A percentile compares a stretch with the other conserved stretches of the same genome.
Conservation (phyloP, 2,797 vertebrate genomes). For the Sciaenops ocellatus region DNA sequence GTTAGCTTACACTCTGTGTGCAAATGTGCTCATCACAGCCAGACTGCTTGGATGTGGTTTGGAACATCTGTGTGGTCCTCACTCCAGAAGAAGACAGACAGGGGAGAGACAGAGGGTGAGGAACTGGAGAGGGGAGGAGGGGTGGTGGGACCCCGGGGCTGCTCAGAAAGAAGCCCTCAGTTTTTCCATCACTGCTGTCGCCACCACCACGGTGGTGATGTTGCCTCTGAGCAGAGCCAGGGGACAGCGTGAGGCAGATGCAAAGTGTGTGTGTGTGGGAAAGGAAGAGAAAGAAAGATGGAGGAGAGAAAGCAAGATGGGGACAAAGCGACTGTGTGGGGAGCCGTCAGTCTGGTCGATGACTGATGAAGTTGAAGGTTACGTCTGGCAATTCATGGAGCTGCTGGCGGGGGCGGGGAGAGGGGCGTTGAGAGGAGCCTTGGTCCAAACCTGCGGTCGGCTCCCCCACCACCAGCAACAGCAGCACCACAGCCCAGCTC, state of each 20-base stretch:
- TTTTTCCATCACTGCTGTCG: conserved; percentile 84
- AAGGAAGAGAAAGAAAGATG: conserved; percentile 37
- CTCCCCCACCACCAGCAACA: conserved; percentile 73
- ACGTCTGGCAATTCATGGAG: conserved; percentile 75
- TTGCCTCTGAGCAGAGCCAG: conserved; percentile 71
- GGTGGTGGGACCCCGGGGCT: conserved; percentile 72
- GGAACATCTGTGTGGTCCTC: conserved; percentile 86
- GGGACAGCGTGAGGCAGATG: conserved; percentile 70
- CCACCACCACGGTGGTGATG: conserved; percentile 61
- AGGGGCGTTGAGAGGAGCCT: conserved; percentile 73
- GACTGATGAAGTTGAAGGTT: conserved; percentile 81
- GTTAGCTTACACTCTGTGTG: conserved; percentile 83
- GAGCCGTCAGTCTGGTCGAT: conserved; percentile 74
- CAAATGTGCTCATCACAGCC: conserved; percentile 87
- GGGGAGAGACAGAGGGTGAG: conserved; percentile 76
- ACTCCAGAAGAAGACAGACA: conserved; percentile 81
- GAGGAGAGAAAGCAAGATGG: conserved; percentile 54
- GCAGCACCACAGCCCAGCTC: conserved; percentile 74
- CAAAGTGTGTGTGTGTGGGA: conserved; percentile 38
- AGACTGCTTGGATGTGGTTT: conserved; percentile 88
- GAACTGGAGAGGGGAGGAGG: conserved; percentile 61
- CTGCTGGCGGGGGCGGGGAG: conserved; percentile 58
- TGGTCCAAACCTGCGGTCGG: conserved; percentile 79
- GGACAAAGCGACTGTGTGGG: conserved; percentile 69
- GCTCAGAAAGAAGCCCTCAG: conserved; percentile 77